Base-by-base conservation (phyloP, 2,888 invertebrate genomes). In the Drosophila merina region DNA sequence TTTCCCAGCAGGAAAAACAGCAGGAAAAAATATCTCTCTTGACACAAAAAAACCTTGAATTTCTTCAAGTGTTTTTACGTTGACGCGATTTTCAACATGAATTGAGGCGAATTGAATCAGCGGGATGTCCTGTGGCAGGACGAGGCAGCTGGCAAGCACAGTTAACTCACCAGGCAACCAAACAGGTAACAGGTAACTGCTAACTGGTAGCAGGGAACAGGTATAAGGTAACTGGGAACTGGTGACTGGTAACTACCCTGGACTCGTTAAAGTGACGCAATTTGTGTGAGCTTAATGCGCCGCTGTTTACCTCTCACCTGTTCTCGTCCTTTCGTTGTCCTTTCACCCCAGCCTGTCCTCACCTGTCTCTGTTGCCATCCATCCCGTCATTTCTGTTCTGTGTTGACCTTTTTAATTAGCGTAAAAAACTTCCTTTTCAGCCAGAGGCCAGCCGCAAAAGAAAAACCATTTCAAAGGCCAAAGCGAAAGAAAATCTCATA, bases 51-150 rank as follows among this genome's bases (percentile, higher is more conserved):
- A 42, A 42, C 20, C 8, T 20, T 14, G 42, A 9, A 40, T 8
- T 42, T 42, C 9, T 42, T 42, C 42, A 3, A 14, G 42, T 42
- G 72, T 54, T 72, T 72, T 72, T 58, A 14, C 57, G 73, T 73
- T 72, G 67, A 72, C 59, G 72, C 66, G 72, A 72, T 73, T 66
- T 72, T 72, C 73, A 73, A 73, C 73, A 59, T 66, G 72, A 72
- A 59, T 73, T 66, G 72, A 54, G 57, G 73, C 72, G 73, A 72
- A 72, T 72, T 73, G 59, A 72, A 72, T 72, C 67, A 72, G 20
- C 47, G 55, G 64, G 44, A 40, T n/a, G 12, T 42, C 40, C 20
- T 42, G 14, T 42, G 14, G 40, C 14, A 14, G 9, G 40, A 20
- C 40, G 7, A 25, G 9, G 20, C 44, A 25, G 8, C 42, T 42